phyloP scores from a whole-genome alignment of 2,888 invertebrate species.

The Trachelus iudaicus region DNA sequence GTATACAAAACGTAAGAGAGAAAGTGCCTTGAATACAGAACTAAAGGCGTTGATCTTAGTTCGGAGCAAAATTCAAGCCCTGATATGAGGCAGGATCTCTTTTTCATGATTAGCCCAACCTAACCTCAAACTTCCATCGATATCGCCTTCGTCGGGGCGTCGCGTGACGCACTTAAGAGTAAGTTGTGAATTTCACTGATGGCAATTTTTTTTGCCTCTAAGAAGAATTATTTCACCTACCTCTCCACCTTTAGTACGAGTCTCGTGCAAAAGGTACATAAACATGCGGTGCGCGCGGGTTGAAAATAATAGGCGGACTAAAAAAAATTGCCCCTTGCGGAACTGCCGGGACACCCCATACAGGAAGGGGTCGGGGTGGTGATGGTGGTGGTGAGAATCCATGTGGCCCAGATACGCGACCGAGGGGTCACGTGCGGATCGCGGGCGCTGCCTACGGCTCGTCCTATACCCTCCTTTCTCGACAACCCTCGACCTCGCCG shows the following conservation, averaged over 20 bases:
- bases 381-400: background rate
- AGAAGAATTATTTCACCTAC: background rate
- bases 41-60: background rate
- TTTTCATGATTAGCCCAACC: background rate
- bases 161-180: background rate
- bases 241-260: background rate
- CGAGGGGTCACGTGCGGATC: background rate
- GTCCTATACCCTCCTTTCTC: background rate
- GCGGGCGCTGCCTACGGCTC: background rate
- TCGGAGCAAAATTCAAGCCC: background rate
- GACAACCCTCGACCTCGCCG: background rate
- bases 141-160: background rate
- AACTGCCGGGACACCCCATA: background rate
- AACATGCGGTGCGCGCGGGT: background rate
- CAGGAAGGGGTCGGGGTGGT: background rate
- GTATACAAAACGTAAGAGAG: too few species aligned
- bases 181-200: background rate
- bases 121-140: background rate
- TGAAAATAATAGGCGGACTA: background rate
- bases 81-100: background rate
- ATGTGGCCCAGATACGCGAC: background rate
- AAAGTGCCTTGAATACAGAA: background rate
- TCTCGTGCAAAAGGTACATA: background rate
- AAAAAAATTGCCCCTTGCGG: background rate
- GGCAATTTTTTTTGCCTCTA: background rate